Evolutionary conservation across 2,888 invertebrate genomes (phyloP).

Genomic region (Drosophila longiperda): DNA sequence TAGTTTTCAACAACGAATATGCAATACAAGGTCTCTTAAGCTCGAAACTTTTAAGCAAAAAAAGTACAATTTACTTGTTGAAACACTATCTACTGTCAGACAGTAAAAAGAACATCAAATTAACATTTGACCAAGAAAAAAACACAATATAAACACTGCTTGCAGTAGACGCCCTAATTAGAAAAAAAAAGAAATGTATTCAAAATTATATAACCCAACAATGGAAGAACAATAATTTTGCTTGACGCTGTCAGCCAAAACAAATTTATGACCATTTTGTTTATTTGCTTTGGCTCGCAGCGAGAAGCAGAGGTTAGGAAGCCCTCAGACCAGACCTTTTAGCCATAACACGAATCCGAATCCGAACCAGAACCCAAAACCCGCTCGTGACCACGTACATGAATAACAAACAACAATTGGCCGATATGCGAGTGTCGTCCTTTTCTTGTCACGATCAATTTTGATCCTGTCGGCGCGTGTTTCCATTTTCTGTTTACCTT

Average conservation of each 20-base stretch:
- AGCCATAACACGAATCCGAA: constrained; percentile 13
- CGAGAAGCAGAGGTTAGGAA: constrained; percentile 1
- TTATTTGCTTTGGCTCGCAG: constrained; percentile 57
- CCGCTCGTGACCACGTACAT: constrained; percentile 29
- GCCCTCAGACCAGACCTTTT: constrained; percentile 11
- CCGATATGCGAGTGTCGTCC: constrained; percentile 42
- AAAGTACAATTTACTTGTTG: background rate
- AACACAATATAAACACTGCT: constrained; percentile 6
- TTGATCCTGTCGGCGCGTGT: constrained; percentile 77
- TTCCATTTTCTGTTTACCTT: constrained; percentile 67
- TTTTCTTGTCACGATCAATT: constrained; percentile 63
- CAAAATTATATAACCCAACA: constrained; percentile 67
- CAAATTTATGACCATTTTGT: constrained; percentile 64
- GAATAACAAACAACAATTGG: constrained; percentile 38
- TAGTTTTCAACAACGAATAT: background rate
- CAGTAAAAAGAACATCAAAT: constrained; percentile 44
- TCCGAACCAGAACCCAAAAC: background rate
- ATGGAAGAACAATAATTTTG: constrained; percentile 33
- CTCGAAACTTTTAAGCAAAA: background rate
- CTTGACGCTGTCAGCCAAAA: constrained; percentile 53
- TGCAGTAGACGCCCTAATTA: constrained; percentile 64
- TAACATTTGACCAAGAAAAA: constrained; percentile 32
- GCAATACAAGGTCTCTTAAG: background rate
- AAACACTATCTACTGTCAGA: background rate
- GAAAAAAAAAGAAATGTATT: constrained; percentile 52